phyloP scores from a whole-genome alignment of 2,888 invertebrate species.

The Chymomyza fuscimana region DNA sequence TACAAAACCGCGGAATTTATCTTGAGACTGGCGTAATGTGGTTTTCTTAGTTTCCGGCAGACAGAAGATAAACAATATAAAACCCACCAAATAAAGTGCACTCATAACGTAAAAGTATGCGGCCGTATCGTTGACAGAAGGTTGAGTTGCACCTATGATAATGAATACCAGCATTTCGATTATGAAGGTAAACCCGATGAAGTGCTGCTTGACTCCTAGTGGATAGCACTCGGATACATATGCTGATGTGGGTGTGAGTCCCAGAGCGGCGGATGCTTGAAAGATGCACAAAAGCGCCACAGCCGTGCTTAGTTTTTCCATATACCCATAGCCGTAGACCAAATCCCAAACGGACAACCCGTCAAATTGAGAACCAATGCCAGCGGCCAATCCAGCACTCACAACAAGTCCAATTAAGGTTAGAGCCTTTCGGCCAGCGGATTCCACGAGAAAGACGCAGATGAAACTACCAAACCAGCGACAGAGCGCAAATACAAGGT shows the following conservation, averaged over 20 bases:
- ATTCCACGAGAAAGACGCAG: constrained; percentile 49
- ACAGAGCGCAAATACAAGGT: constrained; percentile 36
- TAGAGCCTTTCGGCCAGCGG: constrained; percentile 59
- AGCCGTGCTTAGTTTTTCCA: neutral
- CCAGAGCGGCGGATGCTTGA: constrained; percentile 62
- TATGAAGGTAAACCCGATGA: constrained; percentile 55
- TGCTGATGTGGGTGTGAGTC: constrained; percentile 53
- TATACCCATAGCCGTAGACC: neutral
- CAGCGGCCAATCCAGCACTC: constrained; percentile 48
- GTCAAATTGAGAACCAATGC: constrained; percentile 33
- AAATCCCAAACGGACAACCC: neutral
- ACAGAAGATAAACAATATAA: constrained; percentile 38
- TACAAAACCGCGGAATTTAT: constrained; percentile 41
- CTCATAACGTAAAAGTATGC: constrained; percentile 59
- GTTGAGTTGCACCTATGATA: constrained; percentile 22
- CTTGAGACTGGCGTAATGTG: constrained; percentile 59
- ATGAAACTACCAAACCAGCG: constrained; percentile 51
- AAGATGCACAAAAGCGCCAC: constrained; percentile 45
- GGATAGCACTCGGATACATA: constrained; percentile 74
- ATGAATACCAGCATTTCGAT: constrained; percentile 58
- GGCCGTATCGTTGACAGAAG: accelerated
- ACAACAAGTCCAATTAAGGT: constrained; percentile 52
- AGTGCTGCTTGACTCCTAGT: constrained; percentile 68
- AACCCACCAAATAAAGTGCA: constrained; percentile 49
- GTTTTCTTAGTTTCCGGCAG: constrained; percentile 69